Conservation (phyloP, 2,113 vertebrate genomes). For the Mus spicilegus region DNA sequence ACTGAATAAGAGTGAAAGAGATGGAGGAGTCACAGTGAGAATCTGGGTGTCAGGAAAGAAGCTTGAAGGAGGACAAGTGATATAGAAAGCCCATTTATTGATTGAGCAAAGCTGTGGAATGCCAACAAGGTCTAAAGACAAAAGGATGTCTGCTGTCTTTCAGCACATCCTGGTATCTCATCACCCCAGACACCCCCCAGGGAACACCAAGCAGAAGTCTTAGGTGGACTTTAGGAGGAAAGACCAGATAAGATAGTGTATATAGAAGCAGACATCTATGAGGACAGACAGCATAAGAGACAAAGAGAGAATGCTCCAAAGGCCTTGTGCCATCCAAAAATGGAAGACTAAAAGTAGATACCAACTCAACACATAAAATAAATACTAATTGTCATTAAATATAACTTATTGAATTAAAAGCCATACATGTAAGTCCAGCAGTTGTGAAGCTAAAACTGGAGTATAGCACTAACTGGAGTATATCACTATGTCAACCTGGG, state of each 20-base stretch:
- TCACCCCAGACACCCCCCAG: background rate
- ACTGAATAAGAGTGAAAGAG: background rate
- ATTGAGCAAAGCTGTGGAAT: background rate
- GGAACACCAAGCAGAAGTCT: background rate
- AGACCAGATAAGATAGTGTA: background rate
- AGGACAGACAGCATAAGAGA: background rate
- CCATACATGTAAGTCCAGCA: too few species aligned
- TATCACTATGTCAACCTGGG: background rate
- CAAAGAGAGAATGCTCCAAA: background rate
- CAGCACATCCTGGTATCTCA: background rate
- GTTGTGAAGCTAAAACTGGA: background rate
- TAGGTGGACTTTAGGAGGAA: background rate
- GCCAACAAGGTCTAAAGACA: background rate
- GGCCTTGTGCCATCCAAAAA: background rate
- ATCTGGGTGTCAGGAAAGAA: background rate
- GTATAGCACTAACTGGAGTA: background rate
- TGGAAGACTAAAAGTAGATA: background rate
- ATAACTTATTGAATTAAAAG: background rate
- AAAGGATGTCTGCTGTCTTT: background rate
- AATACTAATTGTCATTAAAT: background rate
- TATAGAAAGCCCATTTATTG: background rate
- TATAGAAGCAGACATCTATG: background rate
- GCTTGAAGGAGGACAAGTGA: background rate
- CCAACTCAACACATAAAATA: background rate
- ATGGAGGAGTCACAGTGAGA: background rate